Evolutionary conservation across 2,113 vertebrate genomes (phyloP), one percentile per base, ranked within the genome.

Genomic region (Spea multiplicata): DNA sequence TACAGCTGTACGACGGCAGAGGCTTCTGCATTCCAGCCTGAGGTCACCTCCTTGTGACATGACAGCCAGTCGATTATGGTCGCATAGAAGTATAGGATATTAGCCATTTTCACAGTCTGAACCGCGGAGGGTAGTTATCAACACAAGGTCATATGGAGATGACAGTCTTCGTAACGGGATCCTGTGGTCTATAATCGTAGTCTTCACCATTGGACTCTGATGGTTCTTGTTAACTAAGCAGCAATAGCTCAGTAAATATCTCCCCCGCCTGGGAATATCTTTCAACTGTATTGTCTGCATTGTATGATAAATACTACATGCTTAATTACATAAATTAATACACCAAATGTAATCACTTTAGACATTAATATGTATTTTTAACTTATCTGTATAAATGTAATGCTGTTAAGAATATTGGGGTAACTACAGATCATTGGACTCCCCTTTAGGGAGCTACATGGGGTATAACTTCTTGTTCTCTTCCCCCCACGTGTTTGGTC

Each of bases 1-100:
- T 9, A 9, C n/a, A 5, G 5, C 73, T 44, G 6, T 1, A 1
- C 1, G 50, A 4, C 53, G 5, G 6, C 5, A 4, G 12, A 16
- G 14, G 3, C 30, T 30, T 30, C 66, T 47, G 44, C 8, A 5
- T 46, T 46, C 16, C 47, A 70, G 69, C 47, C 46, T 13, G 68
- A 47, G 76, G 76, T 71, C 76, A 45, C 59, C 68, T 72, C 48
- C 6, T 45, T 14, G 47, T 16, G 30, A 72, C 68, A 52, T 46
- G 45, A 5, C 17, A 6, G 17, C 1, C 8, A 3, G 7, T 8
- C 44, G 57, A 78, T 65, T 71, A 71, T 30, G 65, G 46, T 7
- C 6, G 30, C 9, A 45, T 7, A 17, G 75, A 48, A 4, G 12
- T 6, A 30, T 50, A n/a, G n/a, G 61, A 46, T 47, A 64, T 49